Conservation (phyloP, 2,888 invertebrate species). For the Synanthedon andrenaeformis region DNA sequence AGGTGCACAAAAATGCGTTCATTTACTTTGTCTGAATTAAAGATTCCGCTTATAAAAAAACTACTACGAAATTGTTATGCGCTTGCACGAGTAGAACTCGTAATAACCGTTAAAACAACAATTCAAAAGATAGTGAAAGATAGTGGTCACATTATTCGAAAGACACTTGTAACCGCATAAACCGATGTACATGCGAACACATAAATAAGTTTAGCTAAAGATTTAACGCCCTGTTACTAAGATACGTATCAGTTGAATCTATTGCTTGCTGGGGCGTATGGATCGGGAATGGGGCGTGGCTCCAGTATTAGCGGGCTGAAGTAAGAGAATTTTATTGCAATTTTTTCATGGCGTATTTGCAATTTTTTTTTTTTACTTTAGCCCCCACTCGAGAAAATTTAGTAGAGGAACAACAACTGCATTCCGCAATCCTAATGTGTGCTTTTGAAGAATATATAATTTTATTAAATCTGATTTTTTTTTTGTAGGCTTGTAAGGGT, state of each 20-base stretch:
- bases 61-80: too few relatives aligned
- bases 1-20: too few relatives aligned
- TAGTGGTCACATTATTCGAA: background rate
- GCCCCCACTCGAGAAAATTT: too few relatives aligned
- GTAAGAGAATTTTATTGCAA: too few relatives aligned
- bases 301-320: background rate
- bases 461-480: too few relatives aligned
- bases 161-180: slow-evolving; percentile 4
- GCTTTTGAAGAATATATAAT: too few relatives aligned
- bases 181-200: slow-evolving; percentile 24
- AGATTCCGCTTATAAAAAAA: too few relatives aligned
- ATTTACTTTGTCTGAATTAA: too few relatives aligned
- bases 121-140: background rate
- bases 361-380: background rate
- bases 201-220: slow-evolving; percentile 34
- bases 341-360: background rate
- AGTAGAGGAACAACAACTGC: too few relatives aligned
- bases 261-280: slow-evolving; percentile 18
- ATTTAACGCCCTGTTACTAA: slow-evolving; percentile 38
- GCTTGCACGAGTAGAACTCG: too few relatives aligned
- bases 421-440: too few relatives aligned
- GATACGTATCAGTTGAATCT: slow-evolving; percentile 44
- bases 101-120: background rate
- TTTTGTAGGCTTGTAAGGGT: too few relatives aligned
- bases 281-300: background rate